Base-by-base conservation (phyloP, 2,888 invertebrate species). In the Bombylius major region DNA sequence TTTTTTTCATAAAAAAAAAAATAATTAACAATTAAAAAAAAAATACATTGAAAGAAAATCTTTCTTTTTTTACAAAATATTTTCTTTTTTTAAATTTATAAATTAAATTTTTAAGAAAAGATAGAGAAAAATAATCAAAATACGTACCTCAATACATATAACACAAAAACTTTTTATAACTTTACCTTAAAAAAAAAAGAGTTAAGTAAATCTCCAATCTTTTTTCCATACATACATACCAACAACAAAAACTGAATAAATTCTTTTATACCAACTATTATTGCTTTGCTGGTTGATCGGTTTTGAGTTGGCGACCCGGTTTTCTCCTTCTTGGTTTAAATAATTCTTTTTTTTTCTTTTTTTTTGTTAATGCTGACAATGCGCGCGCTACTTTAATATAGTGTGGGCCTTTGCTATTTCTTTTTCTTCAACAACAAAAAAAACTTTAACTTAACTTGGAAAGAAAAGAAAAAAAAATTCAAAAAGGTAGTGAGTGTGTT, bases 361-460 rank as follows among this genome's bases (percentile, higher is more conserved):
- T 23, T 23, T n/a, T n/a, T n/a, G n/a, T n/a, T 42, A 11, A 4
- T 55, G 55, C 55, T 55, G 55, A 55, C 55, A 47, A 46, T 55
- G 55, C 55, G 55, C 55, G 54, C 54, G 50, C 55, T 55, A 55
- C 50, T 50, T 55, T 46, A 51, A 47, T 47, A 36, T 54, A 46
- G 45, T 45, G 13, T 44, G 45, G 50, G 44, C 23, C 34, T 54
- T 49, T 53, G 39, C 49, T 32, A 13, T 12, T 49, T 34, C 11
- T 13, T 11, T 7, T 33, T 50, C 36, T 13, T 39, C 50, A 32
- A 45, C 23, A n/a, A 39, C 34, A 14, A 7, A 7, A 8, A 5
- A 7, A 8, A 36, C 39, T 14, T 5, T 42, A 12, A 50, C 31
- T 48, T 39, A 36, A 39, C 23, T 31, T 13, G 3, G 5, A 33